Evolutionary conservation across 2,113 vertebrate species (phyloP).

Genomic region (Cinclus mexicanus): DNA sequence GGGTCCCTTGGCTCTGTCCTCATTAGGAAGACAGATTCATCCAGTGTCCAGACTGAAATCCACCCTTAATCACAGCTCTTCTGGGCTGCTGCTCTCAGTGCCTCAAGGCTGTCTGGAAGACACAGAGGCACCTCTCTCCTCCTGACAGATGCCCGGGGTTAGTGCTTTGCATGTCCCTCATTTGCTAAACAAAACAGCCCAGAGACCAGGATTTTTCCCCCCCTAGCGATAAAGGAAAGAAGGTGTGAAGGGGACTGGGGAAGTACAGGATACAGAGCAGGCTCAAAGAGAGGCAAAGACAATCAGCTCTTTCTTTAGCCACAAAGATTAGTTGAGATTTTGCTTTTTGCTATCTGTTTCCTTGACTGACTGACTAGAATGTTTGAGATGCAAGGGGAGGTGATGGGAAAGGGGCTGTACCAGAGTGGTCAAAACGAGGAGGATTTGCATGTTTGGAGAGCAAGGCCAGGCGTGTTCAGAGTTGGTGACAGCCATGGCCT

Average conservation of each 20-base stretch:
- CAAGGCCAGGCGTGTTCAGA: background rate
- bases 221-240: background rate
- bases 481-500: background rate
- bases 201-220: constrained; percentile 36
- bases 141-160: background rate
- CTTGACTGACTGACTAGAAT: background rate
- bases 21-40: background rate
- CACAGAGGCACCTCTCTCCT: background rate
- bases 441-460: constrained; percentile 7
- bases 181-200: constrained; percentile 87
- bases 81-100: background rate
- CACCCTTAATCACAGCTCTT: background rate
- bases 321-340: constrained; percentile 33
- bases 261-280: background rate
- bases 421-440: background rate
- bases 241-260: constrained; percentile 5
- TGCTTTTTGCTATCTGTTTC: constrained; percentile 25
- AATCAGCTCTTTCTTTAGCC: constrained; percentile 42
- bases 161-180: constrained; percentile 82
- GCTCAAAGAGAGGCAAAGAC: background rate
- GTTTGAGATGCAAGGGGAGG: background rate
- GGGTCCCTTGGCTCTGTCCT: background rate
- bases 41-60: background rate
- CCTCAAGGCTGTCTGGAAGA: constrained; percentile 19
- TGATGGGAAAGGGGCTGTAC: background rate